phyloP scores from a whole-genome alignment of 2,113 vertebrate species.

The Tursiops truncatus region DNA sequence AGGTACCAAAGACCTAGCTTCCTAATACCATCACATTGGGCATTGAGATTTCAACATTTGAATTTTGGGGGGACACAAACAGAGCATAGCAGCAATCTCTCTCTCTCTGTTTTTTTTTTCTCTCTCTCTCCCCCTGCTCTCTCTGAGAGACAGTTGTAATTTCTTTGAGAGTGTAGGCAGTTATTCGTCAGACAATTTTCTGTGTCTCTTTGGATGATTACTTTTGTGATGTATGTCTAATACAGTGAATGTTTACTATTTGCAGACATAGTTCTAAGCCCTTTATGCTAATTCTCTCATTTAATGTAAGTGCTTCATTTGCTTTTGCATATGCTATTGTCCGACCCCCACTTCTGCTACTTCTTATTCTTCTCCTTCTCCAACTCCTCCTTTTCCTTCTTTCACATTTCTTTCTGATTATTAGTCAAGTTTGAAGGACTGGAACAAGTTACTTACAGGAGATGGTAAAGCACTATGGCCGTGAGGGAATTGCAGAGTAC shows the following conservation, averaged over 20 bases:
- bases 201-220: not conserved
- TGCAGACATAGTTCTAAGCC: not conserved
- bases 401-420: slow-evolving; percentile 1
- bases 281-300: slow-evolving; percentile 30
- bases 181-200: not conserved
- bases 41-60: not conserved
- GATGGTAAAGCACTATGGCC: not conserved
- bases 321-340: not conserved
- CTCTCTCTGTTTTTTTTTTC: accelerated
- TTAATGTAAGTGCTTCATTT: slow-evolving; percentile 39
- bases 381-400: not conserved
- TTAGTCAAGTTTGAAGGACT: slow-evolving; percentile 13
- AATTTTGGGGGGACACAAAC: not conserved
- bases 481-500: not conserved
- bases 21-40: not conserved
- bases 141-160: not conserved
- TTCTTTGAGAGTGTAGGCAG: not conserved
- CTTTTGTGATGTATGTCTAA: not conserved
- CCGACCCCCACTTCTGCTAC: not conserved
- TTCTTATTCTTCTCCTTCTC: not conserved
- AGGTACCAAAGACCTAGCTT: not conserved
- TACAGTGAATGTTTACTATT: slow-evolving; percentile 11
- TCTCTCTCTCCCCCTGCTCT: accelerated
- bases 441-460: not conserved
- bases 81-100: not conserved